These are phyloP conservation scores for Noctua janthina DNA, from an alignment of 2,888 invertebrate species.

Conservation along the genomic window DNA sequence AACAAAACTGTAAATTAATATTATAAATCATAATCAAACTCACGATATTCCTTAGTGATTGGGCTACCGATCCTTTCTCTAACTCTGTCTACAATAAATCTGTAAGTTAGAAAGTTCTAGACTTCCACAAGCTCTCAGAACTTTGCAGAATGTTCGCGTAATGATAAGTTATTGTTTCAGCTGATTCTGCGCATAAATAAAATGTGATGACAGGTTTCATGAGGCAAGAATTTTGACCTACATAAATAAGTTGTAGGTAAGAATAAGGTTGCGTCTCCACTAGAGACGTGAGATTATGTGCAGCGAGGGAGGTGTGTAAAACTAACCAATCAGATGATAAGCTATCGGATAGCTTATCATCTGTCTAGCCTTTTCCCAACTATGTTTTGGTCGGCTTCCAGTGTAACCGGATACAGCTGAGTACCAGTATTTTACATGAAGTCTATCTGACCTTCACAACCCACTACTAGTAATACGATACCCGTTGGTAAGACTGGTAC, in stretches of 20 bases:
- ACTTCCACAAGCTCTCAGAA: constrained; percentile 42
- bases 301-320: not conserved
- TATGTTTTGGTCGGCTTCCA: not conserved
- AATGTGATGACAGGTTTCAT: constrained; percentile 38
- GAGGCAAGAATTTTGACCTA: constrained; percentile 9
- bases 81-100: constrained; percentile 43
- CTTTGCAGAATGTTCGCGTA: constrained; percentile 35
- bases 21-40: not conserved
- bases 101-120: constrained; percentile 37
- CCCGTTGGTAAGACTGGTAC: too few relatives aligned
- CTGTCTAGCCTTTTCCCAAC: not conserved
- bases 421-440: not conserved
- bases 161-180: constrained; percentile 50
- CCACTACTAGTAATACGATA: too few relatives aligned
- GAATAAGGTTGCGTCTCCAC: not conserved
- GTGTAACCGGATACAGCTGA: too few relatives aligned
- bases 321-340: not conserved
- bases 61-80: not conserved
- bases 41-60: not conserved
- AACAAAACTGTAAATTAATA: not conserved
- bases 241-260: constrained; percentile 18
- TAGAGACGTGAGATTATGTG: not conserved
- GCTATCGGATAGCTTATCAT: not conserved
- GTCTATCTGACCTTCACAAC: not conserved
- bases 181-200: constrained; percentile 28